These are phyloP conservation scores for Leptinotarsa haldemani DNA, from an alignment of 2,888 invertebrate genomes.

Conservation along the genomic window DNA sequence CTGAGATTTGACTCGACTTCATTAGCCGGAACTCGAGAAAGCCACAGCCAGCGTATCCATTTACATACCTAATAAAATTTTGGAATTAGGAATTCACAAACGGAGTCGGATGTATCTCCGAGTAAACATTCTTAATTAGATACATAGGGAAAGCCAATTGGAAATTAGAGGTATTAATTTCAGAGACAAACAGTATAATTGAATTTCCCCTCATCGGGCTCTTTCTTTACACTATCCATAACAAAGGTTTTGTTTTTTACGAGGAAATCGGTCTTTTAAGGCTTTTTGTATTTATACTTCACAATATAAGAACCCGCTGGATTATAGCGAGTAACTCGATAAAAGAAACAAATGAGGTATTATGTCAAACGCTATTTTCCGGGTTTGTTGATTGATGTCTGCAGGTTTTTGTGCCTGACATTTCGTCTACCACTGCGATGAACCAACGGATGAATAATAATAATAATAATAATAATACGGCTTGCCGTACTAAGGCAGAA, in stretches of 20 bases:
- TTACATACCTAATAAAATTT: conserved; percentile 19
- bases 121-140: conserved; percentile 17
- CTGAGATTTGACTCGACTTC: not conserved
- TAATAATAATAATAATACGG: too few species aligned
- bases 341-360: too few species aligned
- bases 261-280: not conserved
- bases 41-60: conserved; percentile 11
- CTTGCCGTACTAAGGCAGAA: too few species aligned
- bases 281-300: too few species aligned
- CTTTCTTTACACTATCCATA: not conserved
- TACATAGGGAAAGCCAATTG: conserved; percentile 12
- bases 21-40: not conserved
- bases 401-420: too few species aligned
- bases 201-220: not conserved
- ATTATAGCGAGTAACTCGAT: too few species aligned
- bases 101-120: conserved; percentile 20
- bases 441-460: too few species aligned
- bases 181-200: conserved; percentile 21
- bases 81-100: conserved; percentile 4
- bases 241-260: not conserved
- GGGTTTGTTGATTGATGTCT: too few species aligned
- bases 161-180: conserved; percentile 22
- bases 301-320: too few species aligned
- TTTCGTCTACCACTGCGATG: too few species aligned
- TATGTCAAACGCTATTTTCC: too few species aligned